Evolutionary conservation across 1,140 invertebrate species (phyloP), one percentile per base, ranked within the genome.

Genomic region (Scaptomyza montana): DNA sequence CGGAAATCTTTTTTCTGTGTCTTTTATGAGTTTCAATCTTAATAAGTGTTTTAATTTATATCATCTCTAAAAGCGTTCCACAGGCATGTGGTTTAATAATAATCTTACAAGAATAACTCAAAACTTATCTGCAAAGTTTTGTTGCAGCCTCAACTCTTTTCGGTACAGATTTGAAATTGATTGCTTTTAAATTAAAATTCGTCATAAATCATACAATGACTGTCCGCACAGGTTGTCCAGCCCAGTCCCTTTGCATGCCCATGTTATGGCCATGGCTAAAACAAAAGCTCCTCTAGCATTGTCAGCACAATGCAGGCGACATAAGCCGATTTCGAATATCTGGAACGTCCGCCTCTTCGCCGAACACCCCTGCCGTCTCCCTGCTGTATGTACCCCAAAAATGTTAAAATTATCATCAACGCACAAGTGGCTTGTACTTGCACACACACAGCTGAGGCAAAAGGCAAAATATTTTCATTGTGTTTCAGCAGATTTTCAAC

Each of bases 381-480:
- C 30, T 19, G 47, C 5, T 54, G 54, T 46, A 47, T 54, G 47
- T 73, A 36, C 10, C n/a, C 60, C 59, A 61, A 65, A 87, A 87
- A 79, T 71, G 73, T 77, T 75, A 80, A 89, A 80, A 89, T 89
- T 89, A 89, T 89, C 84, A 89, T 84, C 77, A 89, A 84, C 85
- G 84, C 77, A 89, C 84, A 87, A 89, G 84, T 87, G 79, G 84
- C 84, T 87, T 89, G 84, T 87, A 82, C 85, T 89, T 89, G 85
- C 68, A 62, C 9, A 36, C 33, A 36, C 33, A 36, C 33, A 36
- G 41, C 25, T 21, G n/a, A n/a, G 45, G 55, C 45, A 62, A 60
- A 71, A 71, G 73, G 84, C 84, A 84, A 84, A 89, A 89, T 89
- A 89, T 89, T 89, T 89, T 89, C 84, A 89, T 89, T 89, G 84